Evolutionary conservation across 2,113 vertebrate species (phyloP), one percentile per base, ranked within the genome.

Genomic region (Lophura nycthemera): DNA sequence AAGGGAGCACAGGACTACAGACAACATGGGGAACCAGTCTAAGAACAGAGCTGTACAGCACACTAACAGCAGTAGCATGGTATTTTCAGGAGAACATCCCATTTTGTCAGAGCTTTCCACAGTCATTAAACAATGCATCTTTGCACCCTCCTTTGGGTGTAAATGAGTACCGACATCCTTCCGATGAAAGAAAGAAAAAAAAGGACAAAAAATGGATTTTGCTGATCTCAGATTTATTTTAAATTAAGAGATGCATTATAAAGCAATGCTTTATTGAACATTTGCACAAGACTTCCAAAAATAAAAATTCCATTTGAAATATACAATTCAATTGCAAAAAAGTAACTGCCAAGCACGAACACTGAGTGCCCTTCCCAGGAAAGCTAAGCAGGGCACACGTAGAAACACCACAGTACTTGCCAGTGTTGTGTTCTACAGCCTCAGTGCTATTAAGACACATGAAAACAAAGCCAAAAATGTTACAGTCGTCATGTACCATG

Each of bases 341-440:
- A 57, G 29, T 30, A 75, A 42, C 47, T 83, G 29, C 38, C 57
- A 75, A 57, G 36, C 48, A 72, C 64, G 4, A n/a, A 34, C 3
- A 30, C 42, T 36, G 0, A 32, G 24, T 5, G 29, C 13, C 32
- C 25, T 71, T 45, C 52, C 50, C 29, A 38, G 0, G 18, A 45
- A 7, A 45, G 38, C 11, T 42, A 25, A 0, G 4, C 45, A 73
- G 36, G 56, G 8, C 36, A 54, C 1, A 0, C 6, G 16, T 3
- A 29, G 6, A 22, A 83, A 40, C 42, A 40, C 74, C 52, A 38
- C 32, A 81, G 59, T 13, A 80, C 52, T 36, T 27, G 29, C 15
- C 18, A 16, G 10, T 14, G 65, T 67, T 48, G 59, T 32, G 56
- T 64, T 56, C 47, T 60, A 66, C 57, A 91, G 81, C 45, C 52